These are phyloP conservation scores for Bombus confusus DNA, from an alignment of 1,140 invertebrate genomes.

Conservation along the genomic window DNA sequence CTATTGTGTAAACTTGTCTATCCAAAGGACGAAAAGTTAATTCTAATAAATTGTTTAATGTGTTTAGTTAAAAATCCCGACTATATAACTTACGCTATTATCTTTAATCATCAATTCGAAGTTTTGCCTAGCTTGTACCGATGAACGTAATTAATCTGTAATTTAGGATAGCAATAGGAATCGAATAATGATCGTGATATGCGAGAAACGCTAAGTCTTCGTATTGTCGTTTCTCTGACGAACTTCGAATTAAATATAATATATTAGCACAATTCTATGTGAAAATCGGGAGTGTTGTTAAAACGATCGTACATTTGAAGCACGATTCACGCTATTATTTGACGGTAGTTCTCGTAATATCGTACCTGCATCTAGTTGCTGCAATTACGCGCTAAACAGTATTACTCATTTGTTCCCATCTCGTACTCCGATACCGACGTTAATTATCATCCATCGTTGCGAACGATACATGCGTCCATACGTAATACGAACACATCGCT, in stretches of 20 bases:
- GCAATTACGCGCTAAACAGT: background rate
- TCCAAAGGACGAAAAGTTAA: background rate
- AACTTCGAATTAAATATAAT: background rate
- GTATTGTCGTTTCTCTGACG: background rate
- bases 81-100: background rate
- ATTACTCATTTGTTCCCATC: background rate
- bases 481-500: background rate
- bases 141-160: background rate
- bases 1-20: too few relatives aligned
- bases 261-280: background rate
- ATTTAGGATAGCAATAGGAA: background rate
- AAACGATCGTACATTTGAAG: background rate
- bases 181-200: too few relatives aligned
- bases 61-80: background rate
- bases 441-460: background rate
- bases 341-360: background rate
- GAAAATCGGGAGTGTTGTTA: slow-evolving; percentile 15
- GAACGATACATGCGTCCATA: background rate
- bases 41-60: background rate
- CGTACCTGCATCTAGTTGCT: background rate
- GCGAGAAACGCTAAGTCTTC: background rate
- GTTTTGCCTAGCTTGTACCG: background rate
- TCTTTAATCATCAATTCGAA: background rate
- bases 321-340: background rate
- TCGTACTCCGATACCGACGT: background rate